phyloP scores from a whole-genome alignment of 2,888 invertebrate species.

The Pristionchus japonicus region DNA sequence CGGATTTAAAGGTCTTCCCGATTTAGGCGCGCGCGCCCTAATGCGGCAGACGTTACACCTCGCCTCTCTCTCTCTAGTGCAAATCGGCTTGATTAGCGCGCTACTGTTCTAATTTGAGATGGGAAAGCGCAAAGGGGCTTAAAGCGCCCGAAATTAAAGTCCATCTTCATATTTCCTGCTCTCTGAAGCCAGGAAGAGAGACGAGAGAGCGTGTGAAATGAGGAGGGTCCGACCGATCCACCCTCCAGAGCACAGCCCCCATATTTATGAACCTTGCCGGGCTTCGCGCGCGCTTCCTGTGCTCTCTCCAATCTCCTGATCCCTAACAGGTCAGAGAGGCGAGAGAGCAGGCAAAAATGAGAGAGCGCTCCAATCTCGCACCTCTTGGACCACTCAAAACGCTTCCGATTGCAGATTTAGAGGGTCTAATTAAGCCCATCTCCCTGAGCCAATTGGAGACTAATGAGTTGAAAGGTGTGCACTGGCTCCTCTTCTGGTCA shows the following conservation, averaged over 20 bases:
- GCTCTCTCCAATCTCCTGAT: neutral
- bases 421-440: neutral
- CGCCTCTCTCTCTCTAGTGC: neutral
- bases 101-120: neutral
- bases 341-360: neutral
- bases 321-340: neutral
- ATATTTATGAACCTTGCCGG: neutral
- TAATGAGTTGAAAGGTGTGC: too few species aligned
- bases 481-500: too few species aligned
- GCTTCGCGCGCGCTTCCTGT: neutral
- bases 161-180: neutral
- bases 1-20: constrained; percentile 14
- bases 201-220: neutral
- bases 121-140: neutral
- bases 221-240: neutral
- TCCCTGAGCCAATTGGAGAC: neutral
- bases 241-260: neutral
- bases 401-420: neutral
- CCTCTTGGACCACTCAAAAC: neutral
- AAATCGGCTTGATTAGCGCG: constrained; percentile 23
- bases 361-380: neutral
- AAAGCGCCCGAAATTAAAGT: neutral
- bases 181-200: neutral
- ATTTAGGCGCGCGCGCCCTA: neutral
- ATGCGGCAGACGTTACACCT: neutral